Percentiles rank a stretch among this genome's conserved stretches.
phyloP scores from a whole-genome alignment of 2,888 invertebrate species.

The Sminthurides aquaticus region DNA sequence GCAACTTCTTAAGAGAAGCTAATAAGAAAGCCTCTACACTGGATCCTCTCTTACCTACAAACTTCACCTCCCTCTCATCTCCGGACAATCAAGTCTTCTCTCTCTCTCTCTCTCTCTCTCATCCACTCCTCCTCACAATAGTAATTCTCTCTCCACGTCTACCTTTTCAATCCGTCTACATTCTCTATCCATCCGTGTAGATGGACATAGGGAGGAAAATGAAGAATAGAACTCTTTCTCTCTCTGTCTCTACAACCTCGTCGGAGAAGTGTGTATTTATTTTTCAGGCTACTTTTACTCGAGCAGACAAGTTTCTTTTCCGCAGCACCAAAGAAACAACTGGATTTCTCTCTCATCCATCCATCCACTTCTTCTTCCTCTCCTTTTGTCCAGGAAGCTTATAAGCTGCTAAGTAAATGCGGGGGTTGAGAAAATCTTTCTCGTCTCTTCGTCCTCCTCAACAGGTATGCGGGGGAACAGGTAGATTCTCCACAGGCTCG shows the following conservation, averaged over 20 bases:
- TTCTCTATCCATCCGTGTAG: neutral
- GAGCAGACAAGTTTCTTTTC: too few species aligned
- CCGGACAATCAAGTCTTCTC: neutral
- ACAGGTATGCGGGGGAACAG: neutral
- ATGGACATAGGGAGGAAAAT: too few species aligned
- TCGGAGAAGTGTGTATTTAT: too few species aligned
- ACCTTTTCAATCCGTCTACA: neutral
- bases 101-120: neutral
- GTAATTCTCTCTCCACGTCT: neutral
- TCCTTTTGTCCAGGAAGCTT: neutral
- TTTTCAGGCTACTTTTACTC: too few species aligned
- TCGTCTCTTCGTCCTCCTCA: too few species aligned
- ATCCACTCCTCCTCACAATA: neutral
- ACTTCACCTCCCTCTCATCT: neutral
- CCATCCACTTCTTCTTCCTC: neutral
- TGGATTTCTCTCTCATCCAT: neutral
- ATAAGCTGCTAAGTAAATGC: neutral
- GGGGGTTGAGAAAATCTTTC: neutral
- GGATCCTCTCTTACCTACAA: constrained; percentile 1
- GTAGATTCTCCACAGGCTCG: neutral
- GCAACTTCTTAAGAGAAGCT: neutral
- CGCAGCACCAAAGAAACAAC: too few species aligned
- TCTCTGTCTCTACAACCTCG: too few species aligned
- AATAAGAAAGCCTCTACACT: neutral
- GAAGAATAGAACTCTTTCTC: too few species aligned